These are phyloP conservation scores for Periophthalmus modestus DNA, from an alignment of 2,113 vertebrate genomes.

Conservation along the genomic window DNA sequence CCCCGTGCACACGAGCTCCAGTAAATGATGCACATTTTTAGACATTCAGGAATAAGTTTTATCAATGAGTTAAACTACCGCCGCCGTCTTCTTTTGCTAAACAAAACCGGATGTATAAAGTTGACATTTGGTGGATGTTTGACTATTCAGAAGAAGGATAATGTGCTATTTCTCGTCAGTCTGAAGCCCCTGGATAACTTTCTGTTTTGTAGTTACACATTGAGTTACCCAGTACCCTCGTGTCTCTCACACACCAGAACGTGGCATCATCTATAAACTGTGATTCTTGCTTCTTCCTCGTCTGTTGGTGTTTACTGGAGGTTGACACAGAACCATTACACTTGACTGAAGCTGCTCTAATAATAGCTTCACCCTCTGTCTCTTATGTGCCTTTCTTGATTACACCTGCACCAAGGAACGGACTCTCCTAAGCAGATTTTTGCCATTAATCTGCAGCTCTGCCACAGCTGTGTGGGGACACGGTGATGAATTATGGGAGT, in stretches of 20 bases:
- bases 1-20: too few species aligned
- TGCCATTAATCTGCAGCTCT: constrained; percentile 3
- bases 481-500: constrained; percentile 2
- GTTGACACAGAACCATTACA: not conserved
- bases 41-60: too few species aligned
- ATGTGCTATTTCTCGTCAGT: too few species aligned
- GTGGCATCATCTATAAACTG: not conserved
- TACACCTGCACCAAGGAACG: constrained; percentile 14
- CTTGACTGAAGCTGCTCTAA: not conserved
- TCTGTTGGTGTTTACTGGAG: not conserved
- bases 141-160: too few species aligned
- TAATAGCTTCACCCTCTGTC: not conserved
- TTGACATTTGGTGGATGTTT: too few species aligned
- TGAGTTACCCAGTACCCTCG: too few species aligned
- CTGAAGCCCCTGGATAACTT: too few species aligned
- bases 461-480: constrained; percentile 8
- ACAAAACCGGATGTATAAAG: too few species aligned
- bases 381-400: not conserved
- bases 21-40: too few species aligned
- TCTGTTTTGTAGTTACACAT: too few species aligned
- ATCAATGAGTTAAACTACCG: too few species aligned
- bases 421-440: constrained; percentile 6
- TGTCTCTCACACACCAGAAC: not conserved
- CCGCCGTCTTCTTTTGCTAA: not conserved
- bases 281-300: not conserved